Percentiles rank a stretch among this genome's conserved stretches.
Conservation (phyloP, 1,140 invertebrate genomes). For the Acromyrmex charruanus region DNA sequence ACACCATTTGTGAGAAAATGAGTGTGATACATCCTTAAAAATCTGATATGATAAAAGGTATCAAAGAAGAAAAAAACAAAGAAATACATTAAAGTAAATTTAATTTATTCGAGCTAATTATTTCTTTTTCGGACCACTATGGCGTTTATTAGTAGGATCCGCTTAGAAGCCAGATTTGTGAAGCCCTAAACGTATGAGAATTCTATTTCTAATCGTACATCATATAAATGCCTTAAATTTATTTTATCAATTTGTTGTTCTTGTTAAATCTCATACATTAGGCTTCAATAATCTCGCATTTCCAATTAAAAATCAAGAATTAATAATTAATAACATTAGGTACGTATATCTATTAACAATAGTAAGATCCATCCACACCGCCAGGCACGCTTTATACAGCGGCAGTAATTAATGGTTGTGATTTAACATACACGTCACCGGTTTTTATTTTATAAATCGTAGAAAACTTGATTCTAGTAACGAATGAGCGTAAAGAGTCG, state of each 20-base stretch:
- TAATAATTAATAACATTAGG: slow-evolving; percentile 81
- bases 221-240: slow-evolving; percentile 18
- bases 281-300: slow-evolving; percentile 65
- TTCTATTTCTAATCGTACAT: slow-evolving; percentile 40
- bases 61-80: background rate
- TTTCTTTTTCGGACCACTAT: slow-evolving; percentile 77
- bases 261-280: slow-evolving; percentile 35
- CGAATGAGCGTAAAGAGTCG: slow-evolving; percentile 64
- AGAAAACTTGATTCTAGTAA: slow-evolving; percentile 58
- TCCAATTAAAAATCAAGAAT: slow-evolving; percentile 77
- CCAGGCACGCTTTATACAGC: slow-evolving; percentile 74
- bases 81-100: slow-evolving; percentile 74
- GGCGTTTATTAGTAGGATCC: slow-evolving; percentile 81
- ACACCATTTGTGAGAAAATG: too few relatives aligned
- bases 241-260: slow-evolving; percentile 30
- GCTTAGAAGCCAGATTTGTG: slow-evolving; percentile 65
- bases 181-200: slow-evolving; percentile 55
- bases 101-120: slow-evolving; percentile 81
- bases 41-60: background rate
- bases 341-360: slow-evolving; percentile 83
- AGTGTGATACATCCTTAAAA: background rate
- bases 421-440: slow-evolving; percentile 60
- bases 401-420: slow-evolving; percentile 66
- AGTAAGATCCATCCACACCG: slow-evolving; percentile 76
- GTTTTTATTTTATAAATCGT: slow-evolving; percentile 41